phyloP scores from a whole-genome alignment of 2,888 invertebrate species.

The Cerastis rubricosa region DNA sequence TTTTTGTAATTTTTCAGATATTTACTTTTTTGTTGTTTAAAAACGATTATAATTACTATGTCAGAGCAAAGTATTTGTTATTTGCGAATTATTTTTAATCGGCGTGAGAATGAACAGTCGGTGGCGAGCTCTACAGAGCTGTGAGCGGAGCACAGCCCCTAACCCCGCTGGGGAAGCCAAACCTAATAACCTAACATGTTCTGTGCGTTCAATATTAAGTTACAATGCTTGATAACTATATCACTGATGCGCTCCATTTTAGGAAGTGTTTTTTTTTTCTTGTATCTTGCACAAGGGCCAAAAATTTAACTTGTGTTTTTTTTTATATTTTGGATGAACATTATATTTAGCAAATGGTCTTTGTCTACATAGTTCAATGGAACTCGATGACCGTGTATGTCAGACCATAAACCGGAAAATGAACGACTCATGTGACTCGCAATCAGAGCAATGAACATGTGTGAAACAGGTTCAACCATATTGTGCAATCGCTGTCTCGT shows the following conservation, averaged over 20 bases:
- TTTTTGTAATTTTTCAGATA: not conserved
- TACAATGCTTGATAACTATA: not conserved
- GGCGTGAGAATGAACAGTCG: no score
- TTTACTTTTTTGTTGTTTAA: not conserved
- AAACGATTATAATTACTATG: not conserved
- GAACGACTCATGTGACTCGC: not conserved
- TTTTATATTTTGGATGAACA: not conserved
- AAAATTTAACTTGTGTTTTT: not conserved
- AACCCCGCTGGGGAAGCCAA: not conserved
- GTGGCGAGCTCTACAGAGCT: not conserved
- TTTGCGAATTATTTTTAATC: not conserved
- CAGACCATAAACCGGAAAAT: not conserved
- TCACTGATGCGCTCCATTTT: not conserved
- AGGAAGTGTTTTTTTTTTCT: not conserved
- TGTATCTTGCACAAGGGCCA: not conserved
- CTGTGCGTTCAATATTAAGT: not conserved
- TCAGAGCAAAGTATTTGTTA: not conserved
- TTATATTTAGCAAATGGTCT: constrained; percentile 6
- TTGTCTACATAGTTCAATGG: not conserved
- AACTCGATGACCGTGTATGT: not conserved
- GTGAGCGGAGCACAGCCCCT: not conserved
- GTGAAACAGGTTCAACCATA: not conserved
- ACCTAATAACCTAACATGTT: not conserved
- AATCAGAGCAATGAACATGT: not conserved
- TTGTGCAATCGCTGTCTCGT: not conserved